phyloP scores from a whole-genome alignment of 1,140 invertebrate genomes.

The Penaeus chinensis region DNA sequence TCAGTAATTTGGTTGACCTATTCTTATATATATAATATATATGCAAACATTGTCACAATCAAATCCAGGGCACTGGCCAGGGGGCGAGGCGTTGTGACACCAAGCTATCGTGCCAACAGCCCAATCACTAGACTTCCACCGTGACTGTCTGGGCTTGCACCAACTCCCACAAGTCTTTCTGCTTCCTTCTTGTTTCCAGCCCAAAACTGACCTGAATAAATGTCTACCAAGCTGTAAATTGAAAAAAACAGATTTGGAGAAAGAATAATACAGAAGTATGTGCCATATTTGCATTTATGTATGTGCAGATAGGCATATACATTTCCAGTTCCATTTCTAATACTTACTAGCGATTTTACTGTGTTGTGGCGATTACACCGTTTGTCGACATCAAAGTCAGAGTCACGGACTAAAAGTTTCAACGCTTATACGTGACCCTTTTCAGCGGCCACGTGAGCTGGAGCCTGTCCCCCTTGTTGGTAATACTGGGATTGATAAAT shows the following conservation, averaged over 20 bases:
- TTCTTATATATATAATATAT: neutral
- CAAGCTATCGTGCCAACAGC: neutral
- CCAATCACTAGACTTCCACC: neutral
- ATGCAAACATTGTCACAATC: neutral
- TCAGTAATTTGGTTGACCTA: neutral
- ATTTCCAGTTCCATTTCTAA: too few relatives aligned
- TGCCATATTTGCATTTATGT: too few relatives aligned
- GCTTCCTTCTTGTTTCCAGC: neutral
- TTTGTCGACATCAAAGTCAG: conserved; percentile 23
- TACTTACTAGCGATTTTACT: too few relatives aligned
- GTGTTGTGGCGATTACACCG: conserved; percentile 14
- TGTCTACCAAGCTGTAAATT: neutral
- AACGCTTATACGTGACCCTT: conserved; percentile 35
- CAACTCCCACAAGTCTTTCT: neutral
- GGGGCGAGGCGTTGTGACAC: neutral
- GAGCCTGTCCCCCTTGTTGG: conserved; percentile 45
- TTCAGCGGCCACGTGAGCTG: conserved; percentile 42
- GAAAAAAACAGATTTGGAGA: too few relatives aligned
- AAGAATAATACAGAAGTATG: too few relatives aligned
- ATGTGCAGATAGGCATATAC: too few relatives aligned
- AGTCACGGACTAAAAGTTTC: conserved; percentile 34
- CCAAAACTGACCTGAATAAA: neutral
- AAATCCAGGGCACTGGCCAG: neutral
- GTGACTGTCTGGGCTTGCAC: neutral
- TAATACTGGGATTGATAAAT: conserved; percentile 39